phyloP scores from a whole-genome alignment of 2,888 invertebrate species.

The Isoperla grammatica region DNA sequence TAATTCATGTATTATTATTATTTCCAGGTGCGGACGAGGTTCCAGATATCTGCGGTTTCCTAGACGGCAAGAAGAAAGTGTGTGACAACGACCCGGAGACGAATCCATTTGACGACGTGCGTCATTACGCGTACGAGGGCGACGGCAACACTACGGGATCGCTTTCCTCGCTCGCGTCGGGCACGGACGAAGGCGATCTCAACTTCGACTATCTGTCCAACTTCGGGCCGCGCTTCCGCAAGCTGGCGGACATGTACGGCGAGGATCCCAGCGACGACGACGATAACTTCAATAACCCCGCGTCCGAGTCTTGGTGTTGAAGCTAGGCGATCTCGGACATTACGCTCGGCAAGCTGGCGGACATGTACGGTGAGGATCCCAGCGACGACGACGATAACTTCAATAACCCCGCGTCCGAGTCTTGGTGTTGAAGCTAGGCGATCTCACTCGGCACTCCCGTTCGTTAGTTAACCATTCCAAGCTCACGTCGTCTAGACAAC shows the following conservation, averaged over 20 bases:
- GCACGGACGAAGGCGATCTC: slow-evolving; percentile 85
- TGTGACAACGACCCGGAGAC: slow-evolving; percentile 90
- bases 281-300: slow-evolving; percentile 63
- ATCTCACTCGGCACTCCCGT: background rate
- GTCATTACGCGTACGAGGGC: slow-evolving; percentile 97
- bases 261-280: slow-evolving; percentile 78
- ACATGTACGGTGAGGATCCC: slow-evolving; percentile 89
- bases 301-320: slow-evolving; percentile 75
- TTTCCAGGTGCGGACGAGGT: slow-evolving; percentile 54
- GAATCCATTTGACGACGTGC: slow-evolving; percentile 90
- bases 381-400: slow-evolving; percentile 74
- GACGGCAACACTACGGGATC: slow-evolving; percentile 91
- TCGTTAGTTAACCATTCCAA: no score
- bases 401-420: slow-evolving; percentile 61
- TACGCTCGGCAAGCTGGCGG: slow-evolving; percentile 54
- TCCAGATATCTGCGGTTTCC: slow-evolving; percentile 83
- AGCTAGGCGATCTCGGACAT: background rate
- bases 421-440: slow-evolving; percentile 63
- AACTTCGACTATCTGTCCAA: slow-evolving; percentile 92
- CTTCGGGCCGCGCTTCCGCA: slow-evolving; percentile 94
- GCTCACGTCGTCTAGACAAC: no score
- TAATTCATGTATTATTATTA: background rate
- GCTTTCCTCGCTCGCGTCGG: slow-evolving; percentile 85
- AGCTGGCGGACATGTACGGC: slow-evolving; percentile 92
- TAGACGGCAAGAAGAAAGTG: slow-evolving; percentile 82